Evolutionary conservation across 1,140 invertebrate genomes (phyloP).

Genomic region (Drosophila sechellia): DNA sequence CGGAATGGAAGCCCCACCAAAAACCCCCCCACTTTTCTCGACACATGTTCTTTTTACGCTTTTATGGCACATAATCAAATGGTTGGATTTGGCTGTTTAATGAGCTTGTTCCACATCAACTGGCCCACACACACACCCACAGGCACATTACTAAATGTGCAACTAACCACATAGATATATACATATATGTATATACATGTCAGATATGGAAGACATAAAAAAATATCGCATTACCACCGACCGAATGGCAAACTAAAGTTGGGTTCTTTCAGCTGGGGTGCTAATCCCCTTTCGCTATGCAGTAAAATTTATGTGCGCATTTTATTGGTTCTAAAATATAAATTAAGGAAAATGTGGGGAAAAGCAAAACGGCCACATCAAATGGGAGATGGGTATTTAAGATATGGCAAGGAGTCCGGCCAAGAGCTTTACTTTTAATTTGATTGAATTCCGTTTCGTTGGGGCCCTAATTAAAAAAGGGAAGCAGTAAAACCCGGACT

Average conservation of each 20-base stretch:
- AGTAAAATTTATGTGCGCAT: conserved; percentile 49
- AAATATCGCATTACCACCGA: conserved; percentile 19
- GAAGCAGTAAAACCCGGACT: conserved; percentile 3
- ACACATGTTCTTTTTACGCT: conserved; percentile 37
- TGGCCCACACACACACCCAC: conserved; percentile 1
- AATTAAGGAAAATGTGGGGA: conserved; percentile 11
- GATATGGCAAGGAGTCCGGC: conserved; percentile 1
- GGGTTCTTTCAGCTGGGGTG: background rate
- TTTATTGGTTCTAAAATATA: conserved; percentile 45
- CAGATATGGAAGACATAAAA: conserved; percentile 2
- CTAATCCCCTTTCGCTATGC: conserved; percentile 30
- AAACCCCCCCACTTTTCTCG: background rate
- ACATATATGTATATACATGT: background rate
- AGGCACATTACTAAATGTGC: too few species aligned
- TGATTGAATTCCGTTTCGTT: conserved; percentile 51
- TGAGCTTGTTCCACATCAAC: conserved; percentile 70
- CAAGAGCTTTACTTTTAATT: conserved; percentile 34
- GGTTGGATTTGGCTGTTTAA: conserved; percentile 70
- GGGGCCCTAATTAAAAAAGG: conserved; percentile 47
- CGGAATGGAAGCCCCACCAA: background rate
- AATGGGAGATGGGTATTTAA: conserved; percentile 1
- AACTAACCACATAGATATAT: background rate
- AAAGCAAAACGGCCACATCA: conserved; percentile 20
- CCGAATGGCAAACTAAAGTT: conserved; percentile 6
- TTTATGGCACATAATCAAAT: conserved; percentile 67